Conservation (phyloP, 2,797 vertebrate species). For the Lindbergichthys nudifrons region DNA sequence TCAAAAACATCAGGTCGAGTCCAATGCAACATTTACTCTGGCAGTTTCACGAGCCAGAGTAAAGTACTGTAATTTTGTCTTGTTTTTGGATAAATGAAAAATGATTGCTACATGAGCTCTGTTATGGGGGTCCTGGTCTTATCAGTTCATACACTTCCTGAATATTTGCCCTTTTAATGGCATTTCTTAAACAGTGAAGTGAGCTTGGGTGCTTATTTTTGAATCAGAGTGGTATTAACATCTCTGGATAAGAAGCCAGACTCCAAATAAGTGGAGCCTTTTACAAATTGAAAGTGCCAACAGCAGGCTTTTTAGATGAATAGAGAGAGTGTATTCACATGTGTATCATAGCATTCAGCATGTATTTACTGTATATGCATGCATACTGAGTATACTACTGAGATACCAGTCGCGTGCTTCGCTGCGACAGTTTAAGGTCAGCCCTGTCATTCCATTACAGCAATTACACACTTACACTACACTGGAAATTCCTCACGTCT, state of each 20-base stretch:
- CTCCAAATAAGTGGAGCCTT: constrained; percentile 20
- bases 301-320: constrained; percentile 2
- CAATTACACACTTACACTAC: constrained; percentile 63
- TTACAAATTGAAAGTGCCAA: constrained; percentile 18
- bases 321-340: background rate
- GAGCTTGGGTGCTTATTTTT: constrained; percentile 33
- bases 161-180: constrained; percentile 57
- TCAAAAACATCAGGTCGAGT: constrained; percentile 49
- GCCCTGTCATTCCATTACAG: constrained; percentile 55
- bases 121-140: constrained; percentile 55
- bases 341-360: background rate
- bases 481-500: constrained; percentile 63
- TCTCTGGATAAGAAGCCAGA: constrained; percentile 50
- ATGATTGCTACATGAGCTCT: constrained; percentile 46
- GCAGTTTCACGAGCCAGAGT: constrained; percentile 56
- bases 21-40: constrained; percentile 71
- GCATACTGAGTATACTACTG: background rate
- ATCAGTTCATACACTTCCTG: constrained; percentile 52
- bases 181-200: constrained; percentile 40
- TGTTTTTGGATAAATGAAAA: constrained; percentile 59
- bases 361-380: background rate
- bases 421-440: constrained; percentile 56
- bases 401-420: constrained; percentile 33
- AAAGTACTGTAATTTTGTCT: constrained; percentile 63
- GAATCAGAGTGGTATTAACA: constrained; percentile 58